Conservation (phyloP, 2,797 vertebrate genomes). For the Mus caroli region DNA sequence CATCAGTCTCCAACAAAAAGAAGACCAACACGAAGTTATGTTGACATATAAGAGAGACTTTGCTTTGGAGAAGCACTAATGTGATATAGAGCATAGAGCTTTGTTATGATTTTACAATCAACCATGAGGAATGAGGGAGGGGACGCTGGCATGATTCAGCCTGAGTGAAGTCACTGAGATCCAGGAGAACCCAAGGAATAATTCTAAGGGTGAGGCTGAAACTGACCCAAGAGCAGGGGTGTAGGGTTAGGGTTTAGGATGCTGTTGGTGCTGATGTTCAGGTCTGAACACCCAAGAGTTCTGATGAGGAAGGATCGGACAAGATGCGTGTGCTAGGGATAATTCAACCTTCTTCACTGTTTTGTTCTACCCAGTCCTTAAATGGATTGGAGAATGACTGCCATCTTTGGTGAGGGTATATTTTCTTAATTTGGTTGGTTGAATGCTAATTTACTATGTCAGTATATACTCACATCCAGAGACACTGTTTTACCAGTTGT, state of each 20-base stretch:
- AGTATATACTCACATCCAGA: not conserved
- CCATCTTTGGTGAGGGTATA: not conserved
- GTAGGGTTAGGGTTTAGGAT: not conserved
- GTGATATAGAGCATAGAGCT: not conserved
- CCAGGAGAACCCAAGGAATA: not conserved
- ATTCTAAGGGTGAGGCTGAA: not conserved
- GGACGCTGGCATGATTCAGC: not conserved
- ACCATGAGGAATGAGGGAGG: not conserved
- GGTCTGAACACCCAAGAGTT: not conserved
- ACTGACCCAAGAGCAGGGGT: too few species aligned
- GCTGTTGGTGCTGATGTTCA: not conserved
- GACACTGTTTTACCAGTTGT: not conserved
- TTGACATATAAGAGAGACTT: not conserved
- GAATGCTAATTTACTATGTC: not conserved
- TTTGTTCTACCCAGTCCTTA: not conserved
- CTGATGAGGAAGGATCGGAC: not conserved
- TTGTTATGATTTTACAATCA: not conserved
- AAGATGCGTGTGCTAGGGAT: not conserved
- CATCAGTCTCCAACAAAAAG: not conserved
- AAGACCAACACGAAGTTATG: not conserved
- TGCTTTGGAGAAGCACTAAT: not conserved
- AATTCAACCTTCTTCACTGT: not conserved
- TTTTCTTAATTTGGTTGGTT: not conserved
- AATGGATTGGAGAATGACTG: not conserved
- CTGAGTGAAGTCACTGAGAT: not conserved